These are phyloP conservation scores for Pardosa pseudoannulata DNA, from an alignment of 2,888 invertebrate genomes.

Conservation along the genomic window DNA sequence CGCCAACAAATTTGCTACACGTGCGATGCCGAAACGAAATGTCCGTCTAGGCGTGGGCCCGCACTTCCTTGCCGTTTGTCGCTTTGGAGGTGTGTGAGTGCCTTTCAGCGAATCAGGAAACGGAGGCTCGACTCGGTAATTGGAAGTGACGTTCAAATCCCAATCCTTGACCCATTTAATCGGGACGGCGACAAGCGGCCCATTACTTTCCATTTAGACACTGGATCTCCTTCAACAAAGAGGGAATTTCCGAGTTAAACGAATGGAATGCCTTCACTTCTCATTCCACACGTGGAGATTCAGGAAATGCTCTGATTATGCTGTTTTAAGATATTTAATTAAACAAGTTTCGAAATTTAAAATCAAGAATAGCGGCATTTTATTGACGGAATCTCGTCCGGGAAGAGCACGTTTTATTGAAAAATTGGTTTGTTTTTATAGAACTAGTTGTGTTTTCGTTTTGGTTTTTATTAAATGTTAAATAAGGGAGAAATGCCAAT, in stretches of 20 bases:
- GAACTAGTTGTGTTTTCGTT: too few relatives aligned
- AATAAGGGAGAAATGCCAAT: too few relatives aligned
- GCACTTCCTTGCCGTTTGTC: background rate
- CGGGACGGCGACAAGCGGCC: background rate
- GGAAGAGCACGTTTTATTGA: too few relatives aligned
- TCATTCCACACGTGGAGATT: background rate
- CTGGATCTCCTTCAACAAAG: background rate
- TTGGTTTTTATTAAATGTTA: too few relatives aligned
- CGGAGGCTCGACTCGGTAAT: constrained; percentile 7
- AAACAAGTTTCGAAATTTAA: background rate
- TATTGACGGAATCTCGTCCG: too few relatives aligned
- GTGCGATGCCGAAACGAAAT: too few relatives aligned
- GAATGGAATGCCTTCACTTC: background rate
- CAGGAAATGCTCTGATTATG: background rate
- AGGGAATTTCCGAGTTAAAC: background rate
- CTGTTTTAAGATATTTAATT: background rate
- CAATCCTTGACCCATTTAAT: constrained; percentile 25
- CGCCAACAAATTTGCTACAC: too few relatives aligned
- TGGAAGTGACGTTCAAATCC: background rate
- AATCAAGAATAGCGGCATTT: background rate
- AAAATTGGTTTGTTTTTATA: too few relatives aligned
- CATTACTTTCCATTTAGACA: constrained; percentile 16
- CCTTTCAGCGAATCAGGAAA: constrained; percentile 18
- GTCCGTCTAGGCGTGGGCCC: background rate
- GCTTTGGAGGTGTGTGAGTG: constrained; percentile 8